Base-by-base conservation (phyloP, 37 sponge, comb jelly and placozoan genomes). In the Oscarella lobularis region DNA sequence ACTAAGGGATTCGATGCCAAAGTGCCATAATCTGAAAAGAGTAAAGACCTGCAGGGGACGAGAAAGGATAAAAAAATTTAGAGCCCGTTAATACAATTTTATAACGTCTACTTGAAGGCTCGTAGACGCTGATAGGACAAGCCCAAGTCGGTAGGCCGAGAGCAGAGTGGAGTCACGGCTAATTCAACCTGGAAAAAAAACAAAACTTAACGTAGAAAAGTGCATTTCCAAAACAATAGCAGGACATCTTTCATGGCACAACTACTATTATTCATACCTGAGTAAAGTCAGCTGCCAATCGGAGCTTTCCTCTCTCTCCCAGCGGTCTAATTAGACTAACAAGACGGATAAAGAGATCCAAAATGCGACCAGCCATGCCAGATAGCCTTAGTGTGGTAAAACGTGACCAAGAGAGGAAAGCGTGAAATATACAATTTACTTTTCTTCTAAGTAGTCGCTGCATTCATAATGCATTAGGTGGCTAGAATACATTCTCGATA, bases 231-330 rank as follows among this genome's bases (percentile, higher is more conserved):
- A 35, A 14, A 31, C 73, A 70, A 20, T 48, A 9, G 60, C 60
- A 9, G n/a, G n/a, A 48, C 60, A 48, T 48, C 14, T 48, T 48
- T 48, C 14, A 48, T 48, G 20, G 60, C 20, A 48, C 54, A 38
- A 65, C 76, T n/a, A 34, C 32, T 48, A n/a, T n/a, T n/a, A n/a
- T n/a, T n/a, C n/a, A n/a, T 66, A 93, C 84, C 80, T 94, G 89
- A 2, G 99, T 88, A 78, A 98, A 86, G 76, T 98, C 99, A 20
- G 91, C 88, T n/a, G 94, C 88, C 31, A 98, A 66, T 70, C 76
- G 80, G 87, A 98, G 81, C 70, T 85, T 87, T 14, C 99, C 99
- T 31, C 78, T 86, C 74, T 93, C 99, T 34, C 86, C 83, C 66
- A 98, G 84, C 3, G 99, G 99, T 33, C 94, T 74, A 35, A 98